phyloP scores from a whole-genome alignment of 2,888 invertebrate species.

The Liodrosophila aerea region DNA sequence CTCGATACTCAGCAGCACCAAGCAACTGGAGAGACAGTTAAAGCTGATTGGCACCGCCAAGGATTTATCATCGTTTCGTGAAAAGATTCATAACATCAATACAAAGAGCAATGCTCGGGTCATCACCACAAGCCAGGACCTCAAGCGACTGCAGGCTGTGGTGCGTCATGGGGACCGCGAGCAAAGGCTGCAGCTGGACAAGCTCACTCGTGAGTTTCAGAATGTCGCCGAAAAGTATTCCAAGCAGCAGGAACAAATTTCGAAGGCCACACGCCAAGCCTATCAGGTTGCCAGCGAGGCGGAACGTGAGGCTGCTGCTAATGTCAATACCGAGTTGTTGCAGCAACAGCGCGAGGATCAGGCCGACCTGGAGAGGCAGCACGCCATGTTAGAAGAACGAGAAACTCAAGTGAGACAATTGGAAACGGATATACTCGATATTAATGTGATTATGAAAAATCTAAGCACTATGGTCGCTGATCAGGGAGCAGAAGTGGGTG shows the following conservation, averaged over 20 bases:
- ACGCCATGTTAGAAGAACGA: constrained; percentile 90
- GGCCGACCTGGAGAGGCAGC: constrained; percentile 87
- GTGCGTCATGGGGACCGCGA: constrained; percentile 89
- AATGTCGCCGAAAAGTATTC: constrained; percentile 91
- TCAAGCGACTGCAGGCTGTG: constrained; percentile 88
- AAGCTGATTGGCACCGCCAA: constrained; percentile 89
- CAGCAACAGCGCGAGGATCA: constrained; percentile 78
- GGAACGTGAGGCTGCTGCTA: constrained; percentile 72
- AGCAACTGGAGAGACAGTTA: constrained; percentile 88
- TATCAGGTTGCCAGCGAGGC: constrained; percentile 80
- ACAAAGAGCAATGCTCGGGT: constrained; percentile 89
- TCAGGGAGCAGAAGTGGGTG: constrained; percentile 89
- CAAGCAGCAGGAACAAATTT: constrained; percentile 89
- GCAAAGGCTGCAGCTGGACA: constrained; percentile 91
- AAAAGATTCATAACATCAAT: constrained; percentile 88
- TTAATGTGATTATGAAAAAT: constrained; percentile 92
- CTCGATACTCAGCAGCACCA: constrained; percentile 89
- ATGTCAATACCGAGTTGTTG: constrained; percentile 77
- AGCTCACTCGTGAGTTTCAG: constrained; percentile 91
- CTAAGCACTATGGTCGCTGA: constrained; percentile 87
- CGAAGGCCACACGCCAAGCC: constrained; percentile 85
- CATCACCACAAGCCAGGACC: constrained; percentile 88
- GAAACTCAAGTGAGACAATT: constrained; percentile 91
- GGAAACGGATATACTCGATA: constrained; percentile 91
- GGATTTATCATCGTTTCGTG: constrained; percentile 87